A percentile compares a stretch with the other conserved stretches of the same genome.
phyloP scores from a whole-genome alignment of 2,113 vertebrate genomes.

The Thymallus thymallus region DNA sequence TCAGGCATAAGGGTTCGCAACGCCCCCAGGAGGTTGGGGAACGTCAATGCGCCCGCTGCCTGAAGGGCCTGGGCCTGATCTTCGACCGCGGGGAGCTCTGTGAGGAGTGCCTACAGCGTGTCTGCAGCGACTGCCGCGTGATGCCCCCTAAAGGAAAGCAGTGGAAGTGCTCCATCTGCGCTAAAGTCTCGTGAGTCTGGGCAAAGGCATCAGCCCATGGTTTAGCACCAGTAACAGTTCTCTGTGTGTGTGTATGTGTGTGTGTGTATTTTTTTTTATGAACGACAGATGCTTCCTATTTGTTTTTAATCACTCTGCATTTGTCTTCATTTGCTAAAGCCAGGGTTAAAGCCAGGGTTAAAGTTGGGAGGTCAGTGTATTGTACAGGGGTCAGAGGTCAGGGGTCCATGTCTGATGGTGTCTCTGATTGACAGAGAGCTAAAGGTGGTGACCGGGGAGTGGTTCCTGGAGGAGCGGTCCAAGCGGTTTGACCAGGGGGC shows the following conservation, averaged over 20 bases:
- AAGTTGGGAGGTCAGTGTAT: not conserved
- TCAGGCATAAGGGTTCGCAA: slow-evolving; percentile 78
- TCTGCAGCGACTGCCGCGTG: slow-evolving; percentile 81
- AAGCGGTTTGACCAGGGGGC: slow-evolving; percentile 84
- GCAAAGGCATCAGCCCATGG: not conserved
- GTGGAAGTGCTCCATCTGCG: slow-evolving; percentile 87
- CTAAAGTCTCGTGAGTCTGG: slow-evolving; percentile 87
- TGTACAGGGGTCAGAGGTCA: not conserved
- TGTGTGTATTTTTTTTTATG: not conserved
- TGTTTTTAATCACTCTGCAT: slow-evolving; percentile 31
- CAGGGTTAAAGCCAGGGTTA: not conserved
- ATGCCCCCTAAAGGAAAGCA: slow-evolving; percentile 52
- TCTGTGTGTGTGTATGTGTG: not conserved
- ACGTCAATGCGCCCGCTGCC: slow-evolving; percentile 84
- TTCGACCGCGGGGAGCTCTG: slow-evolving; percentile 87
- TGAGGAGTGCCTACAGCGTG: slow-evolving; percentile 77
- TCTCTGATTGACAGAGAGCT: slow-evolving; percentile 78
- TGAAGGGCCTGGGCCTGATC: slow-evolving; percentile 85
- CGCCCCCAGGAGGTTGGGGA: slow-evolving; percentile 72
- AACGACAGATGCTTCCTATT: slow-evolving; percentile 27
- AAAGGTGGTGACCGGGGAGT: slow-evolving; percentile 90
- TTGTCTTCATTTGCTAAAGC: slow-evolving; percentile 18
- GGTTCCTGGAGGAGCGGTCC: slow-evolving; percentile 94
- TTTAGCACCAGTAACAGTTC: too few relatives aligned
- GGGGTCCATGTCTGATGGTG: not conserved